These are phyloP conservation scores for Montipora cactus DNA, from an alignment of 64 coral and sea anemone genomes.

Conservation along the genomic window DNA sequence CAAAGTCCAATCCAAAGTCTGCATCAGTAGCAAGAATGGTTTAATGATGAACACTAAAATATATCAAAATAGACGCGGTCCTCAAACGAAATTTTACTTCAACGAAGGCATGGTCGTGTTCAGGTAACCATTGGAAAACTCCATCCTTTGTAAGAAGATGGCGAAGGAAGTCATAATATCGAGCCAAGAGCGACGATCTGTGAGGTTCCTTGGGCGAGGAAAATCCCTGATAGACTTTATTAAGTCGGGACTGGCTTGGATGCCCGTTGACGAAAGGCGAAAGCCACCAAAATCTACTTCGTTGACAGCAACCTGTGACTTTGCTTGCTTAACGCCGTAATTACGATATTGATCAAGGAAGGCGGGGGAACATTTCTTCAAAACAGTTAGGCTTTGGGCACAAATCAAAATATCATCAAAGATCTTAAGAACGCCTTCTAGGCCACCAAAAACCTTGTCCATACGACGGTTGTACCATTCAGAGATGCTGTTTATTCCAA, in stretches of 20 bases:
- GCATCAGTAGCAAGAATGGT: neutral
- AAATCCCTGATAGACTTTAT: neutral
- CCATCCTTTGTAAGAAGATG: neutral
- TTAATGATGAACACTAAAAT: neutral
- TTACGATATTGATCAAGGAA: too few relatives aligned
- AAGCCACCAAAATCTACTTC: constrained; percentile 45
- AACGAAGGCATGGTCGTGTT: neutral
- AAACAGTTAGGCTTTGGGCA: too few relatives aligned
- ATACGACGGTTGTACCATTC: too few relatives aligned
- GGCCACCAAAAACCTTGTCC: neutral
- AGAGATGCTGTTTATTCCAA: constrained; percentile 23
- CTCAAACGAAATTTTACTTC: too few relatives aligned
- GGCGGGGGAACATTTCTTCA: too few relatives aligned
- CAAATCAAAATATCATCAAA: neutral
- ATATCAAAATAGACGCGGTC: neutral
- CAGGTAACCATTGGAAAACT: neutral
- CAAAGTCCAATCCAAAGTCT: too few relatives aligned
- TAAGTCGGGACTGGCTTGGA: constrained; percentile 27
- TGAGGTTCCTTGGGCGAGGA: neutral
- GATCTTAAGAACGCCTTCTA: constrained; percentile 12
- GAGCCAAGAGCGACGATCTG: constrained; percentile 18
- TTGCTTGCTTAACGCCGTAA: too few relatives aligned
- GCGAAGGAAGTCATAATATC: neutral
- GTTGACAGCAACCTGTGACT: too few relatives aligned
- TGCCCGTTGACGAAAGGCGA: neutral